These are phyloP conservation scores for Sthenelais limicola DNA, from an alignment of 2,888 invertebrate species.

Conservation along the genomic window DNA sequence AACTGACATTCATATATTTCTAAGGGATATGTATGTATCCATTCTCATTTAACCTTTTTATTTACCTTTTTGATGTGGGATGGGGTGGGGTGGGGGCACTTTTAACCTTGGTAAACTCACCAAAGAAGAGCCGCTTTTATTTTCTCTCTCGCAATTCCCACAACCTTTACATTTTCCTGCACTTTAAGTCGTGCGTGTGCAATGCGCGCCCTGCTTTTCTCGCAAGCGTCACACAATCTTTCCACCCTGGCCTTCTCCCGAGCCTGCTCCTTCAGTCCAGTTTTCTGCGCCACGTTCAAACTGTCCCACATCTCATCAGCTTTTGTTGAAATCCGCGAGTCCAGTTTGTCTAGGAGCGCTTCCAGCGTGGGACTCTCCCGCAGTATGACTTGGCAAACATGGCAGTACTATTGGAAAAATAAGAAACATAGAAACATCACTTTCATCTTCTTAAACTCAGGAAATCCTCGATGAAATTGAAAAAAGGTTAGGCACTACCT, in stretches of 20 bases:
- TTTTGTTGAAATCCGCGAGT: conserved; percentile 10
- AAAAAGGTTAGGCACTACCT: too few species aligned
- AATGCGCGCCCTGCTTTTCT: conserved; percentile 25
- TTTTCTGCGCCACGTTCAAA: neutral
- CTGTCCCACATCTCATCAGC: conserved; percentile 8
- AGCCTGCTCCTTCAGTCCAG: neutral
- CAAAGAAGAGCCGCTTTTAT: conserved; percentile 19
- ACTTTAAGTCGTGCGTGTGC: conserved; percentile 21
- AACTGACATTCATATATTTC: too few species aligned
- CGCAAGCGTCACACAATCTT: conserved; percentile 8
- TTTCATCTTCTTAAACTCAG: neutral
- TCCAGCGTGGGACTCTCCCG: conserved; percentile 19
- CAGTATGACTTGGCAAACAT: conserved; percentile 2
- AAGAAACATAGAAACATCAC: neutral
- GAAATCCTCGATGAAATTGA: too few species aligned
- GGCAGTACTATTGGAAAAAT: conserved; percentile 7
- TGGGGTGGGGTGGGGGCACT: too few species aligned
- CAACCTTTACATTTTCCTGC: neutral
- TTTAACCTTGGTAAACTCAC: too few species aligned
- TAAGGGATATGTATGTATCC: too few species aligned
- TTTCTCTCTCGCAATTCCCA: conserved; percentile 2
- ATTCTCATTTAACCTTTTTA: neutral
- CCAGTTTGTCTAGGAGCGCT: conserved; percentile 20
- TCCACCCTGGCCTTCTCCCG: neutral
- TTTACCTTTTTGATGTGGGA: too few species aligned